Evolutionary conservation across 1,140 invertebrate species (phyloP), one percentile per base, ranked within the genome.

Genomic region (Panagrolaimus sp.): DNA sequence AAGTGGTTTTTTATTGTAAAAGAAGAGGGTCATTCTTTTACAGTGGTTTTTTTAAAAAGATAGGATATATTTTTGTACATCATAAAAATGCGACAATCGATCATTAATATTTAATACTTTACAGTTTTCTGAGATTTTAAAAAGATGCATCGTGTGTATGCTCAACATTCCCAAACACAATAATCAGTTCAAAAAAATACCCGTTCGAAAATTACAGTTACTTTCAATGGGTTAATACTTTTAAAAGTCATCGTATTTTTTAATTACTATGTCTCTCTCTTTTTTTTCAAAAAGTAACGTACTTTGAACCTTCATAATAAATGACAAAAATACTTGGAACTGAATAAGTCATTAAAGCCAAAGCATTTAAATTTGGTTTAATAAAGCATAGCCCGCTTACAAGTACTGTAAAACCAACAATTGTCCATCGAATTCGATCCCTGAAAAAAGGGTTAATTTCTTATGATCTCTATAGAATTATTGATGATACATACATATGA

Each of bases 311-410:
- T 57, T 82, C 79, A 23, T 78, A 69, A 42, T 77, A 72, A n/a
- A 81, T 78, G 3, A 80, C 63, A 23, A 70, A 48, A 13, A 68
- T 68, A 20, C 76, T 71, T 11, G 79, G 79, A 44, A 82, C 68
- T n/a, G 78, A 80, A 27, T 76, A 78, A 14, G 71, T 67, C 74
- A 81, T 81, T 57, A 81, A 38, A 42, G 77, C 80, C 27, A 81
- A 66, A 1, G 79, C 79, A 70, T 81, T 81, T 13, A 82, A 46
- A 23, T 78, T 78, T 23, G 79, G 79, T 65, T 82, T 74, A n/a
- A 82, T 48, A 53, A 81, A 81, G 69, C 79, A 80, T n/a, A 81
- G 70, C 14, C 47, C 75, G 27, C 70, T 74, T 13, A 81, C 47
- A 16, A 71, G 8, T 42, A 70, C 71, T 14, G 80, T 80, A 23